Base-by-base conservation (phyloP, 1,140 invertebrate genomes). In the Sarcophaga peregrina region DNA sequence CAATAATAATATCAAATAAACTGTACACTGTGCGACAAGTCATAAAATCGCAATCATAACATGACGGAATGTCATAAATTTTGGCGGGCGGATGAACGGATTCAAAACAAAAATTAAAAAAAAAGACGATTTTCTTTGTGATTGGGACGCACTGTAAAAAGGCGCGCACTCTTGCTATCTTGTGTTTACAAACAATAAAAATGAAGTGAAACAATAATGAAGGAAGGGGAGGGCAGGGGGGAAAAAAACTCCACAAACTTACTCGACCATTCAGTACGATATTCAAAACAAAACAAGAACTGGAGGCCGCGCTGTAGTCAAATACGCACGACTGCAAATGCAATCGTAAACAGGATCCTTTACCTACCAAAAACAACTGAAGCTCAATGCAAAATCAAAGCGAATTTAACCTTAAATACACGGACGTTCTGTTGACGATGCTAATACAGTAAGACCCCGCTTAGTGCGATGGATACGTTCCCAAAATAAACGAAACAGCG, bases 101-200 rank as follows among this genome's bases (percentile, higher is more conserved):
- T 68, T n/a, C n/a, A n/a, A n/a, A 74, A 52, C 50, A 52, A 52
- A 9, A 10, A 10, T 5, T n/a, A n/a, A 52, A 9, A 52, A 9
- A 52, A 52, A 52, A 52, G 5, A 52, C 50, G 5, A 52, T 52
- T 52, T 52, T 9, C 54, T 58, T n/a, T n/a, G n/a, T 58, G 15
- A 5, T 58, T n/a, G 15, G n/a, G n/a, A n/a, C 54, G 15, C 54
- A 58, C 15, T 15, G 54, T n/a, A 58, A n/a, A 58, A 7, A 58
- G 11, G n/a, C 54, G 15, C 54, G 54, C 5, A 15, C 54, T 6
- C 15, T 13, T 58, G 54, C 54, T 58, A n/a, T 58, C 11, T 13
- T n/a, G 54, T 58, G 54, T 58, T 58, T 58, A 58, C 54, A n/a
- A 58, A 58, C n/a, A n/a, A 58, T n/a, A 58, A 58, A 58, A 58